These are phyloP conservation scores for Pantherophis alleghaniensis DNA, from an alignment of 2,797 vertebrate species.

Conservation along the genomic window DNA sequence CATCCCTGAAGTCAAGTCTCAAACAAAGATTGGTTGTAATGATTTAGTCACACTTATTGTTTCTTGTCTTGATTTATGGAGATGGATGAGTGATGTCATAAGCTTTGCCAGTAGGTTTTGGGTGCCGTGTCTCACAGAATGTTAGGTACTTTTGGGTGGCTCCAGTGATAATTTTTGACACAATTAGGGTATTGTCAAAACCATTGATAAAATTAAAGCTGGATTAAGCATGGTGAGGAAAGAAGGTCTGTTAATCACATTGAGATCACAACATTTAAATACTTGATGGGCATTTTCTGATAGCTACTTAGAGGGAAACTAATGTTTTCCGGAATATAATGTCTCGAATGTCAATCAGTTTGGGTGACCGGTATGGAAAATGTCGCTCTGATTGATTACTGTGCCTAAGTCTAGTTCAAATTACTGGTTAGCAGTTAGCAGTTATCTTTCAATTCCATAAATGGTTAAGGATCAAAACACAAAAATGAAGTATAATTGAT, in stretches of 20 bases:
- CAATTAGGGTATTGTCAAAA: neutral
- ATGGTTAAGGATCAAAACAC: neutral
- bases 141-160: neutral
- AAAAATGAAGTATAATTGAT: neutral
- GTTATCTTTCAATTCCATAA: neutral
- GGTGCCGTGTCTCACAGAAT: neutral
- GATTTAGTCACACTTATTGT: neutral
- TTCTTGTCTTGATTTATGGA: neutral
- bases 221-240: neutral
- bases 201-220: neutral
- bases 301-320: neutral
- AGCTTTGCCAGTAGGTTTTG: neutral
- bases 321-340: neutral
- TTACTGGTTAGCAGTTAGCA: too few relatives aligned
- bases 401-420: neutral
- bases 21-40: neutral
- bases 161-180: neutral
- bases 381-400: neutral
- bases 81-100: neutral
- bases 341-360: neutral
- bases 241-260: neutral
- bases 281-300: neutral
- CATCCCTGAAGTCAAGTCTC: neutral
- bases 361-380: neutral
- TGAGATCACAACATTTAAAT: neutral